Conservation (phyloP, 2,888 invertebrate genomes). For the Cylloceria caligata region DNA sequence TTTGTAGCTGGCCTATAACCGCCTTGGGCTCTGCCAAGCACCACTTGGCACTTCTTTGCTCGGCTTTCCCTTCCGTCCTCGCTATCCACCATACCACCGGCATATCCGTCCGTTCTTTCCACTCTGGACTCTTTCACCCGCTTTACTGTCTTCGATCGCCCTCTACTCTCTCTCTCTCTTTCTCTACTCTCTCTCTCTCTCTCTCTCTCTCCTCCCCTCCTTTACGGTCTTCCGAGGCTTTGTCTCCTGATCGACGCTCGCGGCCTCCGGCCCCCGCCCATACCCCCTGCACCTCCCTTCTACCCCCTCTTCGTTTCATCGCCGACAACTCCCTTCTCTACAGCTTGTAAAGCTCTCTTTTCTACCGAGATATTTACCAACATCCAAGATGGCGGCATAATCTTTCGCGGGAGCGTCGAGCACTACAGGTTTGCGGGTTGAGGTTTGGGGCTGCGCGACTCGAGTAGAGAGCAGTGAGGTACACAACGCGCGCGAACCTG, state of each 20-base stretch:
- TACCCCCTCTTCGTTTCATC: slow-evolving; percentile 37
- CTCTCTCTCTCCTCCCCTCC: slow-evolving; percentile 64
- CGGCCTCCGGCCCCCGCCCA: slow-evolving; percentile 58
- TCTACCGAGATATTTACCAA: slow-evolving; percentile 83
- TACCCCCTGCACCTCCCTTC: slow-evolving; percentile 44
- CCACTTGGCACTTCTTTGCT: slow-evolving; percentile 80
- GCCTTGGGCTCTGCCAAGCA: slow-evolving; percentile 76
- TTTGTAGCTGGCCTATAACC: slow-evolving; percentile 81
- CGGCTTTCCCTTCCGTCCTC: slow-evolving; percentile 61
- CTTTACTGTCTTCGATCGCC: slow-evolving; percentile 65
- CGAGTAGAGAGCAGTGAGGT: slow-evolving; percentile 8
- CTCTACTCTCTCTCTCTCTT: slow-evolving; percentile 41
- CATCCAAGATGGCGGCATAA: slow-evolving; percentile 84
- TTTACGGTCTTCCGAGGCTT: slow-evolving; percentile 70
- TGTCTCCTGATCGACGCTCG: slow-evolving; percentile 60
- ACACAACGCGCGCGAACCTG: slow-evolving; percentile 5
- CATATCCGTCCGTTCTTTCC: slow-evolving; percentile 60
- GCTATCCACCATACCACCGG: slow-evolving; percentile 44
- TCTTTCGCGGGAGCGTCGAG: slow-evolving; percentile 80
- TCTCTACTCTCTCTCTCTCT: slow-evolving; percentile 46
- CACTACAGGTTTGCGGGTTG: slow-evolving; percentile 23
- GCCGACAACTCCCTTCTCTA: slow-evolving; percentile 51
- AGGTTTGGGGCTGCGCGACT: not conserved
- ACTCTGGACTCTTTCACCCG: slow-evolving; percentile 61
- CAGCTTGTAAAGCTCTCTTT: slow-evolving; percentile 60